Evolutionary conservation across 1,140 invertebrate genomes (phyloP), one percentile per base, ranked within the genome.

Genomic region (Drosophila lacertosa): DNA sequence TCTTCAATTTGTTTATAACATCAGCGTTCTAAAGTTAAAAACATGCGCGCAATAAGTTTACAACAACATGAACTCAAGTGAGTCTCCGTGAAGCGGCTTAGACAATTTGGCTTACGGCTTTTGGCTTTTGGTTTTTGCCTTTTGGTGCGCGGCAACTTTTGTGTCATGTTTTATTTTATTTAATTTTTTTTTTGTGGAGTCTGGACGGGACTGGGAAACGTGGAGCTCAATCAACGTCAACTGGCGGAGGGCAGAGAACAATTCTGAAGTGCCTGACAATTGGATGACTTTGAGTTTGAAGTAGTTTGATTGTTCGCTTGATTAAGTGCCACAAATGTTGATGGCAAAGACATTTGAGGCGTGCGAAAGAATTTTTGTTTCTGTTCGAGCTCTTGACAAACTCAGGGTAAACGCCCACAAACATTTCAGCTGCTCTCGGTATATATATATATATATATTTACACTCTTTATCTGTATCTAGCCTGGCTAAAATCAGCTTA

Each of bases 11-110:
- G 74, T 78, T 37, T 76, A 88, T 88, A 88, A 64, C 82, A 88
- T 88, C 82, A 88, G 83, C 83, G 48, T 88, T 88, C 74, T 77
- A 88, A 89, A 88, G 62, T 88, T 81, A 88, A 88, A 65, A 67
- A 70, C 60, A 73, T 70, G 51, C 79, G 65, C 62, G 53, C 75
- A 84, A 80, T 75, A 65, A 57, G 58, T 59, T 78, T 83, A 78
- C 74, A 83, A 71, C 40, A 63, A 78, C 57, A 42, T n/a, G 47
- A 24, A 50, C 42, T 26, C 33, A 37, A 39, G 44, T 35, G 50
- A 35, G 20, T 18, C 18, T 16, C 29, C 16, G 40, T 11, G 11
- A 35, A 42, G 50, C 24, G 47, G 50, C 69, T 59, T 54, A 58
- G 33, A 72, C 18, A 58, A 50, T 58, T 66, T 32, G 15, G 32